These are phyloP conservation scores for Leptarthrus brevirostris DNA, from an alignment of 2,888 invertebrate genomes.

Conservation along the genomic window DNA sequence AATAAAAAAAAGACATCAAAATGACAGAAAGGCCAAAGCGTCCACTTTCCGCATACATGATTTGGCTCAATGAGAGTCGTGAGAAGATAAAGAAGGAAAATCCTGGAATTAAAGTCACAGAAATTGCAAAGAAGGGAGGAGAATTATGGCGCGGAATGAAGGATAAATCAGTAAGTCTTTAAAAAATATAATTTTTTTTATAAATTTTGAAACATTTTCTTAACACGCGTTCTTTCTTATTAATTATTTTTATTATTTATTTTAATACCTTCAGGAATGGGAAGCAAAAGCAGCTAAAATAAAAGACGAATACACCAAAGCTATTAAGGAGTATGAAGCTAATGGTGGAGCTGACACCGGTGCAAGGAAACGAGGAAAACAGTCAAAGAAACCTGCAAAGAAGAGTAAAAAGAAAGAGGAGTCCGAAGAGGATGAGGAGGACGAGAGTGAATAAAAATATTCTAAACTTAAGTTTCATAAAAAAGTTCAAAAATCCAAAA, in stretches of 20 bases:
- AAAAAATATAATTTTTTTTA: not conserved
- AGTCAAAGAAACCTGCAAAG: slow-evolving; percentile 65
- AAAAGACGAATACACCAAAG: slow-evolving; percentile 89
- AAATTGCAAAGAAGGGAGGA: slow-evolving; percentile 94
- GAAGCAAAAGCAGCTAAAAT: slow-evolving; percentile 88
- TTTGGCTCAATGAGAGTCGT: slow-evolving; percentile 92
- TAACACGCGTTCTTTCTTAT: not conserved
- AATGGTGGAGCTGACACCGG: slow-evolving; percentile 76
- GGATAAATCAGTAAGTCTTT: slow-evolving; percentile 80
- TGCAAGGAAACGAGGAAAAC: slow-evolving; percentile 72
- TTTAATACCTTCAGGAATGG: slow-evolving; percentile 76
- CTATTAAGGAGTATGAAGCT: slow-evolving; percentile 90
- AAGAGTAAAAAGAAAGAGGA: slow-evolving; percentile 74
- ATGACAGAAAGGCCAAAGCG: slow-evolving; percentile 93
- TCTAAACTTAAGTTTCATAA: slow-evolving; percentile 32
- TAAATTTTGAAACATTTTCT: not conserved
- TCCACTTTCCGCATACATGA: slow-evolving; percentile 91
- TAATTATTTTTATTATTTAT: not conserved
- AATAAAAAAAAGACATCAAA: slow-evolving; percentile 65
- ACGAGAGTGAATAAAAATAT: slow-evolving; percentile 72
- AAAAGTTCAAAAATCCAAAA: slow-evolving; percentile 41
- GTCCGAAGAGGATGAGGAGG: slow-evolving; percentile 74
- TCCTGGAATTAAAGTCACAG: slow-evolving; percentile 91
- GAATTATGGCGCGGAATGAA: slow-evolving; percentile 93
- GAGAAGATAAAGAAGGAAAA: slow-evolving; percentile 89